Conservation (phyloP, 2,797 vertebrate genomes). For the Arnoldichthys spilopterus region DNA sequence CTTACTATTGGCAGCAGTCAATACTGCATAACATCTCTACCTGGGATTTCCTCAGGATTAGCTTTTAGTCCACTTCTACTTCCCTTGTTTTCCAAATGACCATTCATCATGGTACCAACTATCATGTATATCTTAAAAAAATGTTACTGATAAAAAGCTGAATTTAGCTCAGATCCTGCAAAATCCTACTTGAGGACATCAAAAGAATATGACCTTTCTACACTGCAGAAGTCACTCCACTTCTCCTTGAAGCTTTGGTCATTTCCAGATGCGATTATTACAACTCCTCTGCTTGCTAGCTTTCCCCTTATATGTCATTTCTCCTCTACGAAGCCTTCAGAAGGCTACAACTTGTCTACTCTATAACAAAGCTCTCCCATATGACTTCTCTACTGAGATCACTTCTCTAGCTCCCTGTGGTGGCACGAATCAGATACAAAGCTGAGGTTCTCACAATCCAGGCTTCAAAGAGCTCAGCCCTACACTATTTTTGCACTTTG, state of each 20-base stretch:
- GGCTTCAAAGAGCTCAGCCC: conserved; percentile 4
- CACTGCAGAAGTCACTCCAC: not conserved
- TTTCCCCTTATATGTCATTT: not conserved
- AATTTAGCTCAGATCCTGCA: not conserved
- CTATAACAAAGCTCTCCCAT: conserved; percentile 5
- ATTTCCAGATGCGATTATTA: not conserved
- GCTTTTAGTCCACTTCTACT: not conserved
- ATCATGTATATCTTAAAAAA: too few relatives aligned
- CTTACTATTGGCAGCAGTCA: not conserved
- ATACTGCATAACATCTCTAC: too few relatives aligned
- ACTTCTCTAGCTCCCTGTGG: conserved; percentile 1
- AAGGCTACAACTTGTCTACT: not conserved
- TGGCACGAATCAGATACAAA: conserved; percentile 4
- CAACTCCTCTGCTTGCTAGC: not conserved
- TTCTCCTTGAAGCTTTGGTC: not conserved
- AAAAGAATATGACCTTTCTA: not conserved
- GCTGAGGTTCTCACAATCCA: not conserved
- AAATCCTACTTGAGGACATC: not conserved
- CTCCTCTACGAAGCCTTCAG: not conserved
- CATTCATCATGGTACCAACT: too few relatives aligned
- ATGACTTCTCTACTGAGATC: not conserved
- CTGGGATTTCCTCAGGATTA: not conserved
- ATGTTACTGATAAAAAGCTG: too few relatives aligned
- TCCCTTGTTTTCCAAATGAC: not conserved
- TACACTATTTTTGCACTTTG: not conserved